These are phyloP conservation scores for Panopea generosa DNA, from an alignment of 2,888 invertebrate species.

Conservation along the genomic window DNA sequence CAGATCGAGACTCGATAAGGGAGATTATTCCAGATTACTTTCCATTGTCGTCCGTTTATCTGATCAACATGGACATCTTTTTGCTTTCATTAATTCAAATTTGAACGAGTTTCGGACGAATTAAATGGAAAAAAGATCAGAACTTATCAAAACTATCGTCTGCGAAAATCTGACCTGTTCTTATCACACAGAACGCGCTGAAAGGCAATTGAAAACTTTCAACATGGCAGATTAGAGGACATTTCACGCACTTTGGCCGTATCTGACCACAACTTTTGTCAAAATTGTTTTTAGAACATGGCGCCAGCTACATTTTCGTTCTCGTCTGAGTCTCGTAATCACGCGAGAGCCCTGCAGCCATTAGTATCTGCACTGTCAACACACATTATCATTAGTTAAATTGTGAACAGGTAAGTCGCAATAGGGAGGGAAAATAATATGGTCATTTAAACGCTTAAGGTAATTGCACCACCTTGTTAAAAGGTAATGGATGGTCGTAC, in stretches of 20 bases:
- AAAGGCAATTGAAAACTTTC: slow-evolving; percentile 56
- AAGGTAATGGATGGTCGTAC: slow-evolving; percentile 4
- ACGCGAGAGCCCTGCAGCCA: slow-evolving; percentile 9
- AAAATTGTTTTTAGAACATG: slow-evolving; percentile 41
- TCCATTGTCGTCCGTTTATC: slow-evolving; percentile 49
- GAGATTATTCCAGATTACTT: slow-evolving; percentile 54
- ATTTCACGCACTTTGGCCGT: slow-evolving; percentile 44
- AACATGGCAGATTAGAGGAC: slow-evolving; percentile 55
- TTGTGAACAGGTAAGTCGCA: neutral
- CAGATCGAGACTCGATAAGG: slow-evolving; percentile 33
- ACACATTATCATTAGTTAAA: slow-evolving; percentile 13
- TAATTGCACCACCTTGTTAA: slow-evolving; percentile 4
- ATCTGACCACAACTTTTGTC: slow-evolving; percentile 45
- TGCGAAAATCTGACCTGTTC: slow-evolving; percentile 14
- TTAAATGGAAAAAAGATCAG: slow-evolving; percentile 1
- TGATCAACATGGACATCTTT: slow-evolving; percentile 51
- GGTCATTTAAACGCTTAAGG: slow-evolving; percentile 2
- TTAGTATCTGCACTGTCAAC: neutral
- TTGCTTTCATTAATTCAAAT: slow-evolving; percentile 47
- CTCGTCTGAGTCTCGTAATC: slow-evolving; percentile 4
- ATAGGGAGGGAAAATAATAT: neutral
- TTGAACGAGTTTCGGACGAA: slow-evolving; percentile 1
- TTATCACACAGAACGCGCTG: slow-evolving; percentile 61
- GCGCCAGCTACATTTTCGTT: slow-evolving; percentile 11
- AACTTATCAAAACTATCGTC: slow-evolving; percentile 22